phyloP scores from a whole-genome alignment of 2,797 vertebrate species.

The Eulemur mongoz region DNA sequence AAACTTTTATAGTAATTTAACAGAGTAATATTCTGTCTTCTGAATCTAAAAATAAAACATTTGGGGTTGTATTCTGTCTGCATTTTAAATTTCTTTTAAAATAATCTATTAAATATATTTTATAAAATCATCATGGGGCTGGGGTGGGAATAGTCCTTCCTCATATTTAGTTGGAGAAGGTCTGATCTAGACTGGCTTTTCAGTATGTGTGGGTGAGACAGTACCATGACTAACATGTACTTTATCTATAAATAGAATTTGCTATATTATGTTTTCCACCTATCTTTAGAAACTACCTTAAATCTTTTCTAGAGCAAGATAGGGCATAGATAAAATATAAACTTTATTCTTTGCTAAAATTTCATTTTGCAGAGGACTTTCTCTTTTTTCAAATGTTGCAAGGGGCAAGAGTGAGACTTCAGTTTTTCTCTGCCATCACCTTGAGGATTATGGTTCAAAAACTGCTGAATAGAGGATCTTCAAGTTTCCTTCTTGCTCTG shows the following conservation, averaged over 20 bases:
- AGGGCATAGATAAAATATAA: constrained; percentile 6
- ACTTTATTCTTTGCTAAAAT: not conserved
- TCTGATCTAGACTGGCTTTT: not conserved
- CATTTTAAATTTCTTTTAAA: not conserved
- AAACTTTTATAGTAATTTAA: constrained; percentile 28
- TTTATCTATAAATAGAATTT: constrained; percentile 6
- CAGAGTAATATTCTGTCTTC: not conserved
- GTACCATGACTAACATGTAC: not conserved
- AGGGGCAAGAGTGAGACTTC: not conserved
- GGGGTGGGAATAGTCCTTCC: not conserved
- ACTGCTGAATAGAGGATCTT: not conserved
- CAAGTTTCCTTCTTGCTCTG: not conserved
- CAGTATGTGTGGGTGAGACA: not conserved
- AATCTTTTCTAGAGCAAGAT: constrained; percentile 5
- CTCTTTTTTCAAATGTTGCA: not conserved
- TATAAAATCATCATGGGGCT: not conserved
- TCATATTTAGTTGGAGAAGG: constrained; percentile 40
- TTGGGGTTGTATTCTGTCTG: not conserved
- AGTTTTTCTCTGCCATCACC: not conserved
- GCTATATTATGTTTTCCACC: not conserved
- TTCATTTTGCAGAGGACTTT: not conserved
- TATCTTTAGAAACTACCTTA: constrained; percentile 18
- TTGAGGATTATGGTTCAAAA: not conserved
- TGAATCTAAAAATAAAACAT: not conserved
- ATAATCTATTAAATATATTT: not conserved